Evolutionary conservation across 1,140 invertebrate species (phyloP), one percentile per base, ranked within the genome.

Genomic region (Portunus trituberculatus): DNA sequence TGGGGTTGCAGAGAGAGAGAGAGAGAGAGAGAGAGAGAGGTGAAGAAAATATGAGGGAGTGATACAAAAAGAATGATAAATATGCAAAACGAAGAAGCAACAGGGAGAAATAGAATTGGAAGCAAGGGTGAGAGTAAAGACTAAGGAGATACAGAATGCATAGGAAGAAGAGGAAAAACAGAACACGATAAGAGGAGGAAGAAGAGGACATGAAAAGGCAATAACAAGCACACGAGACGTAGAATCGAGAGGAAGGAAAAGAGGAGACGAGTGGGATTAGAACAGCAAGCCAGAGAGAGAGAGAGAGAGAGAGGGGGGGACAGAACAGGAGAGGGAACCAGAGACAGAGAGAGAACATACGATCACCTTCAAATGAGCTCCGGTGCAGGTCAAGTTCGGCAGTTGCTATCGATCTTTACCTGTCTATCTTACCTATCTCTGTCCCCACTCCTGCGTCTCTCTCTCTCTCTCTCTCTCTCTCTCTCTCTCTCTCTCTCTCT

Each of bases 351-450:
- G 67, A 76, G 67, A 76, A 76, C 67, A 76, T n/a, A 76, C 67
- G 67, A 76, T 76, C 67, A 76, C 67, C 67, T 76, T 76, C 67
- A 76, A 76, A 76, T 76, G 67, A 76, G 67, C 67, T 76, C 67
- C 67, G 6, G 12, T n/a, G n/a, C 67, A 76, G 67, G 67, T 76
- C 67, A 76, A 76, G 67, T 76, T 76, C 67, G 25, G 67, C 16
- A 76, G 67, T 1, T 2, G 12, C 67, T 76, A 76, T 76, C 67
- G 67, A 76, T 76, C 67, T n/a, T 76, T n/a, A 76, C 67, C 67
- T 76, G 67, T 76, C 67, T 76, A 8, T 76, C 67, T 76, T n/a
- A 76, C 67, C 67, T 76, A 20, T 76, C 67, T n/a, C 20, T 76
- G 67, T 76, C 67, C 20, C 67, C n/a, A 20, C 52, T 20, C 52